phyloP scores from a whole-genome alignment of 30 jellyfish, hydroid and myxozoan species.

The Mastigias papua region DNA sequence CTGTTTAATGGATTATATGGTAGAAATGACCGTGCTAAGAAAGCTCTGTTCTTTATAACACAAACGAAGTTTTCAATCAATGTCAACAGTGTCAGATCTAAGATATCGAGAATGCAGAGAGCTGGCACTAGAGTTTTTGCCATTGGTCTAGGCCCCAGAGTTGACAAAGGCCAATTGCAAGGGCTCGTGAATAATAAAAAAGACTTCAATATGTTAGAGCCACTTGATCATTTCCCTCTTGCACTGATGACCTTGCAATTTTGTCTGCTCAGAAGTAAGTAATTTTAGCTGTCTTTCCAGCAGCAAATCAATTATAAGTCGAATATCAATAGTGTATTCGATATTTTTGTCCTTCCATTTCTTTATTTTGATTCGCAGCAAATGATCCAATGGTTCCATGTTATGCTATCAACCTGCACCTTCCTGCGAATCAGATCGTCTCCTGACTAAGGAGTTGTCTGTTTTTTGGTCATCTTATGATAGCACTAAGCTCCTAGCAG shows the following conservation, averaged over 20 bases:
- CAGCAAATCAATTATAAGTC: too few relatives aligned
- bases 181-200: slow-evolving; percentile 51
- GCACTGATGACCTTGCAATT: slow-evolving; percentile 71
- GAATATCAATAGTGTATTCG: too few relatives aligned
- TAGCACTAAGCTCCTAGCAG: too few relatives aligned
- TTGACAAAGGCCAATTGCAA: slow-evolving; percentile 63
- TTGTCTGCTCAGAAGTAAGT: slow-evolving; percentile 45
- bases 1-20: slow-evolving; percentile 33
- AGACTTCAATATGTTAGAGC: slow-evolving; percentile 47
- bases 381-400: too few relatives aligned
- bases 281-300: too few relatives aligned
- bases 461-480: too few relatives aligned
- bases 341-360: too few relatives aligned
- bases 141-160: slow-evolving; percentile 65
- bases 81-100: slow-evolving; percentile 44
- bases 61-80: slow-evolving; percentile 69
- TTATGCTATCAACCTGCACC: too few relatives aligned
- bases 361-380: too few relatives aligned
- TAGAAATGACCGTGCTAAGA: slow-evolving; percentile 51
- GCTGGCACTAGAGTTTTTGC: slow-evolving; percentile 42
- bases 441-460: too few relatives aligned
- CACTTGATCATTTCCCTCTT: slow-evolving; percentile 55
- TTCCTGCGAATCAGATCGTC: too few relatives aligned
- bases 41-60: slow-evolving; percentile 48
- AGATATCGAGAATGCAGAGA: slow-evolving; percentile 24